Percentiles rank a stretch among this genome's conserved stretches.
phyloP scores from a whole-genome alignment of 2,113 vertebrate genomes.

The Seriola aureovittata region DNA sequence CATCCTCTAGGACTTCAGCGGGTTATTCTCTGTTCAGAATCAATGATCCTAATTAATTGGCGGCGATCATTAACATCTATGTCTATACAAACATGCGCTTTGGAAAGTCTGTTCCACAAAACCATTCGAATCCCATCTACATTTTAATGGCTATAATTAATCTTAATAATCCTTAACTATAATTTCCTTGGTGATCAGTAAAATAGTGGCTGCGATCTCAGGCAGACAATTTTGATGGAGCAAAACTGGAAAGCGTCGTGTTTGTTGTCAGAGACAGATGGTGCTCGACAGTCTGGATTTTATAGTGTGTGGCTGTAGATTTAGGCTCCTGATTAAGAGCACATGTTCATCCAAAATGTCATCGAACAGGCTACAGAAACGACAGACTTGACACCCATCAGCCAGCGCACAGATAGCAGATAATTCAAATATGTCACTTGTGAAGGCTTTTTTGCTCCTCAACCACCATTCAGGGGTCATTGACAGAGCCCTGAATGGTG shows the following conservation, averaged over 20 bases:
- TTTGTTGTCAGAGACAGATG: constrained; percentile 17
- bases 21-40: constrained; percentile 24
- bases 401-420: not conserved
- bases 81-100: constrained; percentile 30
- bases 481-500: constrained; percentile 6
- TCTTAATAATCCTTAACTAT: constrained; percentile 12
- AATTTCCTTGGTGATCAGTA: constrained; percentile 41
- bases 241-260: not conserved
- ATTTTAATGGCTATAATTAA: constrained; percentile 46
- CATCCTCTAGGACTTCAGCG: not conserved
- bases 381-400: constrained; percentile 26
- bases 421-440: not conserved
- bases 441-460: constrained; percentile 7
- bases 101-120: not conserved
- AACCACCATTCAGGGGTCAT: not conserved
- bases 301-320: not conserved
- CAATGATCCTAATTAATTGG: constrained; percentile 13
- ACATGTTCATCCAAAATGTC: constrained; percentile 14
- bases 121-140: constrained; percentile 22
- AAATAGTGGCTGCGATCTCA: not conserved
- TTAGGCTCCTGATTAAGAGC: constrained; percentile 11
- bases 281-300: constrained; percentile 13
- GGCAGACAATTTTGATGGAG: not conserved
- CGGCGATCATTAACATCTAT: constrained; percentile 18
- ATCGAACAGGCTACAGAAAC: not conserved